Percentiles rank a stretch among this genome's conserved stretches.
These are phyloP conservation scores for Hippocampus kuda DNA, from an alignment of 2,797 vertebrate genomes.

Conservation along the genomic window DNA sequence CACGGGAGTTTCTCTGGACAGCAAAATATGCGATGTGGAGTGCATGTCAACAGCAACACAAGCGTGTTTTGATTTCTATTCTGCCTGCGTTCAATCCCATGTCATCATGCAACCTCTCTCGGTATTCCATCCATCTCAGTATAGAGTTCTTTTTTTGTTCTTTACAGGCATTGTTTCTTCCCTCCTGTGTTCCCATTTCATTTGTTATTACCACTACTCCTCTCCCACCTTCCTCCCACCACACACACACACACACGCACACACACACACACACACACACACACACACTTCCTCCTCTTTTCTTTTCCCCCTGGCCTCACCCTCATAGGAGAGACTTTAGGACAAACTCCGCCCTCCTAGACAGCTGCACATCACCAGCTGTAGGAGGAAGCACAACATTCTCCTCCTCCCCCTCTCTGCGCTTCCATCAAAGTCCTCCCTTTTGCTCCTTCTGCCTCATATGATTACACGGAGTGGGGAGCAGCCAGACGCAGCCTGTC, in stretches of 20 bases:
- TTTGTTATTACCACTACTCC: slow-evolving; percentile 23
- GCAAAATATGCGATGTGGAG: background rate
- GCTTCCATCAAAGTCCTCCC: slow-evolving; percentile 33
- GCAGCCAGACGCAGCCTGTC: slow-evolving; percentile 46
- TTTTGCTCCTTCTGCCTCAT: slow-evolving; percentile 40
- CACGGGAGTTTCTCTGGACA: background rate
- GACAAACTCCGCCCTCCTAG: slow-evolving; percentile 54
- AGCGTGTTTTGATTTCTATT: background rate
- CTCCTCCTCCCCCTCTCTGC: slow-evolving; percentile 26
- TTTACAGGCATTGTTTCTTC: slow-evolving; percentile 15
- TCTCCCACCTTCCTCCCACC: too few relatives aligned
- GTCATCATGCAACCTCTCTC: background rate
- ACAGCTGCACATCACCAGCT: slow-evolving; percentile 59
- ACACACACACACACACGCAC: background rate
- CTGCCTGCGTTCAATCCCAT: background rate
- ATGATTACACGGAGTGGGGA: slow-evolving; percentile 44
- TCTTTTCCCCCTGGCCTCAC: slow-evolving; percentile 44
- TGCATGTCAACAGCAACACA: background rate
- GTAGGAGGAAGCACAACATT: slow-evolving; percentile 47
- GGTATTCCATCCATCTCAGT: slow-evolving; percentile 4
- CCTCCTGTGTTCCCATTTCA: slow-evolving; percentile 20
- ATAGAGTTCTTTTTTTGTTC: slow-evolving; percentile 26
- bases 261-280: background rate
- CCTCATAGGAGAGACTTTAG: slow-evolving; percentile 51
- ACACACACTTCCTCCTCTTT: slow-evolving; percentile 15